Conservation (phyloP, 2,888 invertebrate genomes). For the Rhingia rostrata region DNA sequence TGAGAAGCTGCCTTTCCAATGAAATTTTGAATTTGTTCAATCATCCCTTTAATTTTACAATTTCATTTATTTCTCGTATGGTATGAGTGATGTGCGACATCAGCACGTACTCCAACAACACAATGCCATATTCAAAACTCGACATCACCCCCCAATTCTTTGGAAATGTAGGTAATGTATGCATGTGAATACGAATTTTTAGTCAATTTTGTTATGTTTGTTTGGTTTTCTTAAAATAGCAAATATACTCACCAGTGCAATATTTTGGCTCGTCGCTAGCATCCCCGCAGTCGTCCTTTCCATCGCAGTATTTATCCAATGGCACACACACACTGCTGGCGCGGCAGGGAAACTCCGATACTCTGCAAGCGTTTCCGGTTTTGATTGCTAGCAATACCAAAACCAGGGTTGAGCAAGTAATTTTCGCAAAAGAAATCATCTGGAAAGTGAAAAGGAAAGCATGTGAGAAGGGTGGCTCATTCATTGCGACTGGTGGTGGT, state of each 20-base stretch:
- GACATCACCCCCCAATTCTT: conserved; percentile 15
- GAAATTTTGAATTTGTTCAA: conserved; percentile 58
- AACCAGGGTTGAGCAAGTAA: conserved; percentile 81
- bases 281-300: conserved; percentile 92
- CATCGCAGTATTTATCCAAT: conserved; percentile 93
- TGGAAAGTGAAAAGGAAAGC: conserved; percentile 74
- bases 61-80: conserved; percentile 37
- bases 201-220: neutral
- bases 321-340: conserved; percentile 89
- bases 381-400: conserved; percentile 79
- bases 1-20: conserved; percentile 32
- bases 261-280: conserved; percentile 92
- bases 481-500: neutral
- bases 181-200: neutral
- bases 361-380: conserved; percentile 86
- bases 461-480: conserved; percentile 26
- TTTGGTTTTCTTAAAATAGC: conserved; percentile 21
- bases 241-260: conserved; percentile 86
- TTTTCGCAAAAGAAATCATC: conserved; percentile 78
- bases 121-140: conserved; percentile 6
- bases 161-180: conserved; percentile 2
- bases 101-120: conserved; percentile 13
- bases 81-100: conserved; percentile 25
- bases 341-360: conserved; percentile 90
- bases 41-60: conserved; percentile 66